These are phyloP conservation scores for Brachystomella parvula DNA, from an alignment of 1,140 invertebrate species.

Conservation along the genomic window DNA sequence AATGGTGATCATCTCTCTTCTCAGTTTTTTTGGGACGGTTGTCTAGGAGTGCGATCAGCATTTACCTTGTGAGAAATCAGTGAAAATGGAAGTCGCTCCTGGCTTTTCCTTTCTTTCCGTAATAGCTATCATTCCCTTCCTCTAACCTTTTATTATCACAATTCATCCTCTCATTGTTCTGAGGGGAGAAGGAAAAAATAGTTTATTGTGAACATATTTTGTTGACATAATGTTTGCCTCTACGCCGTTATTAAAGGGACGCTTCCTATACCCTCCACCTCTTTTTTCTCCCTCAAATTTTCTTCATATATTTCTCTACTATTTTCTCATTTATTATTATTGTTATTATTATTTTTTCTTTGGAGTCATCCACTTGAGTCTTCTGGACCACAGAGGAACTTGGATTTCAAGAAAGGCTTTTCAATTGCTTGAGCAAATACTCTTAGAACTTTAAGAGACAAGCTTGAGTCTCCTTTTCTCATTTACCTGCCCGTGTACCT, in stretches of 20 bases:
- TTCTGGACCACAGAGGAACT: background rate
- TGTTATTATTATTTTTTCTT: conserved; percentile 1
- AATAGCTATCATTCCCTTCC: conserved; percentile 8
- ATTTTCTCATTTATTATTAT: background rate
- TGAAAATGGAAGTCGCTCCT: background rate
- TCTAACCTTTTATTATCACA: conserved; percentile 8
- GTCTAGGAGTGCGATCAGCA: too few relatives aligned
- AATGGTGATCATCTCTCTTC: background rate
- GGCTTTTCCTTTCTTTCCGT: conserved; percentile 3
- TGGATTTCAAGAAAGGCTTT: background rate
- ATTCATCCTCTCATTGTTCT: conserved; percentile 5
- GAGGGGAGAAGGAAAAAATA: background rate
- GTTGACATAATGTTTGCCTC: conserved; percentile 9
- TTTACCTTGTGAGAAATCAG: background rate
- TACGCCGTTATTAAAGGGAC: background rate
- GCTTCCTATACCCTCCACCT: background rate
- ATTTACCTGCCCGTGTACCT: background rate
- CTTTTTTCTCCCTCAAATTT: background rate
- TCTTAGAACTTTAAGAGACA: background rate
- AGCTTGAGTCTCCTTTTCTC: background rate
- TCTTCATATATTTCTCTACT: background rate
- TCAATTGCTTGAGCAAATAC: background rate
- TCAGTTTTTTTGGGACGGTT: too few relatives aligned
- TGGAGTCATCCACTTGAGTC: conserved; percentile 10
- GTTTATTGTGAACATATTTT: conserved; percentile 10